Evolutionary conservation across 2,888 invertebrate species (phyloP).

Genomic region (Hyppa rectilinea): DNA sequence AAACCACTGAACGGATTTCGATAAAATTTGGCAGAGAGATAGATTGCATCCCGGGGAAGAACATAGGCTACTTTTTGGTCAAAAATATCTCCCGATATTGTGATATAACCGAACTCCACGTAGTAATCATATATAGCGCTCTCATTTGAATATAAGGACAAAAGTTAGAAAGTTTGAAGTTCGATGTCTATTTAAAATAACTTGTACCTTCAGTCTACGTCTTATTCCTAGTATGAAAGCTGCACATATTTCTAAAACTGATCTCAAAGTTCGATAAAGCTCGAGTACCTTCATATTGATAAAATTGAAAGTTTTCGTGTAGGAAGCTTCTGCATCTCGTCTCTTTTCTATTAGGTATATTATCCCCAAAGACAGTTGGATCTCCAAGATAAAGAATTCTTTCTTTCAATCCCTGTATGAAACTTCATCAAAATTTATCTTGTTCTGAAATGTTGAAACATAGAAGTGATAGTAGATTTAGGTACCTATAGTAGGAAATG

Average conservation of each 20-base stretch:
- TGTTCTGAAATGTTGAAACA: neutral
- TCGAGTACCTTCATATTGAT: slow-evolving; percentile 1
- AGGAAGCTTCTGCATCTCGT: slow-evolving; percentile 1
- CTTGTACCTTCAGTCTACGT: neutral
- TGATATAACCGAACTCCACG: too few species aligned
- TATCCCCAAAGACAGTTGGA: slow-evolving; percentile 10
- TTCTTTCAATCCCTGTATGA: neutral
- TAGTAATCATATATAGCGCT: too few species aligned
- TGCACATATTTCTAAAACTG: neutral
- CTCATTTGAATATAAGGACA: neutral
- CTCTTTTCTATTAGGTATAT: slow-evolving; percentile 14
- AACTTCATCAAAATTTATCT: neutral
- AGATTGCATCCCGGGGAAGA: too few species aligned
- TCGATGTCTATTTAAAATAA: neutral
- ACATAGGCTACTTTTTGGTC: too few species aligned
- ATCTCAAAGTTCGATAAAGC: slow-evolving; percentile 6
- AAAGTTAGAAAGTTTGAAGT: neutral
- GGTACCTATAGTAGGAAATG: neutral
- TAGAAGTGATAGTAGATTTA: neutral
- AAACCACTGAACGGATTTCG: too few species aligned
- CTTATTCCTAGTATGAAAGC: neutral
- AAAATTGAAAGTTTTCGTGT: slow-evolving; percentile 14
- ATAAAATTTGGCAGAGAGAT: too few species aligned
- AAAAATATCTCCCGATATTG: too few species aligned
- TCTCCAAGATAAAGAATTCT: slow-evolving; percentile 11